Evolutionary conservation across 2,888 invertebrate species (phyloP).

Genomic region (Trissolcus japonicus): DNA sequence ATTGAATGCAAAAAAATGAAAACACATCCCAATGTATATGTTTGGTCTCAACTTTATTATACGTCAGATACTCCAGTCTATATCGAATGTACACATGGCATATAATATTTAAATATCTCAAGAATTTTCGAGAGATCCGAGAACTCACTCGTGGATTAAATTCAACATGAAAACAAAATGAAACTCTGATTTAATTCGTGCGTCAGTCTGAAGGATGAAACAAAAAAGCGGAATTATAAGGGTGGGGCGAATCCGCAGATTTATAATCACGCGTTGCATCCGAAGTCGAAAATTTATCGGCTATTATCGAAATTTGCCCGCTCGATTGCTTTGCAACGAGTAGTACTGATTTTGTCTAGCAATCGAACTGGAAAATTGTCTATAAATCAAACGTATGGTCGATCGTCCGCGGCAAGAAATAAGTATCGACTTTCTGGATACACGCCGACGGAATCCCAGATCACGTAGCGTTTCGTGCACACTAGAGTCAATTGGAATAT

Average conservation of each 20-base stretch:
- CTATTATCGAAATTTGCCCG: slow-evolving; percentile 55
- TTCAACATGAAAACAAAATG: too few species aligned
- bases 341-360: slow-evolving; percentile 57
- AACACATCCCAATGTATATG: background rate
- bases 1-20: background rate
- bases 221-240: slow-evolving; percentile 27
- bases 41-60: too few species aligned
- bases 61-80: too few species aligned
- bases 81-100: too few species aligned
- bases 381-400: slow-evolving; percentile 58
- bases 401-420: slow-evolving; percentile 56
- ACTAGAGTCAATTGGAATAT: slow-evolving; percentile 59
- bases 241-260: slow-evolving; percentile 36
- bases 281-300: slow-evolving; percentile 54
- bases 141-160: too few species aligned
- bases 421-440: slow-evolving; percentile 60
- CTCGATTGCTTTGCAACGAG: slow-evolving; percentile 44
- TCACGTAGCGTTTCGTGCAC: slow-evolving; percentile 59
- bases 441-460: slow-evolving; percentile 47
- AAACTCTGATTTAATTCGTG: background rate
- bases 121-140: too few species aligned
- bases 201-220: slow-evolving; percentile 13
- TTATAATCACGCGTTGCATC: slow-evolving; percentile 49
- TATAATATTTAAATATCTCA: too few species aligned
- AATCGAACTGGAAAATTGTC: slow-evolving; percentile 58